Evolutionary conservation across 1,140 invertebrate species (phyloP).

Genomic region (Tenebrio molitor): DNA sequence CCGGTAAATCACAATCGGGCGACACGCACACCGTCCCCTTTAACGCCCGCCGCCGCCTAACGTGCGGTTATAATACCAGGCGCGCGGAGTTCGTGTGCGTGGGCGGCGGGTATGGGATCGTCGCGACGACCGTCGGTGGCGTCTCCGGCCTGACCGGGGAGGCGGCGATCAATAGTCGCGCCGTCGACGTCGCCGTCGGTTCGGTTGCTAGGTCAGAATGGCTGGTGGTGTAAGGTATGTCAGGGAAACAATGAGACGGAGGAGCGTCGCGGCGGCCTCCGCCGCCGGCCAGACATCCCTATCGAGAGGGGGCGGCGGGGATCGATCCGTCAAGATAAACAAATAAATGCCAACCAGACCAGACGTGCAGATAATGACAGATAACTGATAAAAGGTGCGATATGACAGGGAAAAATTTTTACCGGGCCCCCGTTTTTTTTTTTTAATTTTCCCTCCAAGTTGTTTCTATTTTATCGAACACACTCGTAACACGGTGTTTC

Average conservation of each 20-base stretch:
- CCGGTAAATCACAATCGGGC: conserved; percentile 33
- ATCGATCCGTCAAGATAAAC: not conserved
- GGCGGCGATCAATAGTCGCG: conserved; percentile 41
- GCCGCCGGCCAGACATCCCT: conserved; percentile 6
- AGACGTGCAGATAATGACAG: too few species aligned
- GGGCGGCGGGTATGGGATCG: conserved; percentile 30
- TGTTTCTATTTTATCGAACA: too few species aligned
- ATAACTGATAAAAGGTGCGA: too few species aligned
- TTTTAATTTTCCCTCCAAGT: too few species aligned
- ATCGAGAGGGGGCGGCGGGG: conserved; percentile 1
- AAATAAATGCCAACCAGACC: too few species aligned
- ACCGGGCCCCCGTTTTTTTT: too few species aligned
- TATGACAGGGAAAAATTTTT: too few species aligned
- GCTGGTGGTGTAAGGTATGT: conserved; percentile 37
- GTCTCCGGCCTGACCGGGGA: conserved; percentile 43
- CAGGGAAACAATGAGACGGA: conserved; percentile 13
- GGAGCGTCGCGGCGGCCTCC: not conserved
- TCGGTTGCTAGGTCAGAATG: conserved; percentile 45
- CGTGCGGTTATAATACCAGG: conserved; percentile 8
- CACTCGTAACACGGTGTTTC: too few species aligned
- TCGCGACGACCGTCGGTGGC: conserved; percentile 41
- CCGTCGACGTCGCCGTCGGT: conserved; percentile 35
- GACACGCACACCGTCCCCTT: conserved; percentile 27
- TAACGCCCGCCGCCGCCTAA: conserved; percentile 26
- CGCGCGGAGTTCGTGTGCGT: conserved; percentile 7